Conservation (phyloP, 2,797 vertebrate genomes). For the Coranthus polyacanthus region DNA sequence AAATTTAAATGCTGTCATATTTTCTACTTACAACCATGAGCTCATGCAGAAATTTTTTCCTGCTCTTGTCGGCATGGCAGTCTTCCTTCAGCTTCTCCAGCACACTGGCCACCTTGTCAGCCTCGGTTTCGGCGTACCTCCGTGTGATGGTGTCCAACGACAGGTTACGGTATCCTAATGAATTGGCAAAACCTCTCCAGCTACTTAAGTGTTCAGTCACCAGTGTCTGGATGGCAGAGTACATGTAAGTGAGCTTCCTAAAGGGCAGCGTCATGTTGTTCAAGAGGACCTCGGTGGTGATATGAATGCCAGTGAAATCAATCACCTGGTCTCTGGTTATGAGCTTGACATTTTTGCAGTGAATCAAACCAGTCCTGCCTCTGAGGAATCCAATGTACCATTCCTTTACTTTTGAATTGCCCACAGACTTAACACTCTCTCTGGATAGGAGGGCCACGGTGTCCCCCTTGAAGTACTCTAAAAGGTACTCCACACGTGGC, state of each 20-base stretch:
- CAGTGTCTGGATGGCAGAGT: conserved; percentile 92
- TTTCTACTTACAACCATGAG: conserved; percentile 89
- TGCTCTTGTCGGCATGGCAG: conserved; percentile 90
- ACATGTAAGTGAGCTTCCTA: conserved; percentile 97
- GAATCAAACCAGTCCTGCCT: conserved; percentile 92
- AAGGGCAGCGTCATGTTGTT: conserved; percentile 93
- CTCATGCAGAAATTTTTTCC: conserved; percentile 93
- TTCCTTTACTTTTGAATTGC: conserved; percentile 94
- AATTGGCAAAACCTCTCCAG: conserved; percentile 91
- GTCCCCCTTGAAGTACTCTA: conserved; percentile 98
- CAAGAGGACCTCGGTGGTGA: conserved; percentile 89
- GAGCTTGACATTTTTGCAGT: conserved; percentile 94
- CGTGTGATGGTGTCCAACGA: conserved; percentile 84
- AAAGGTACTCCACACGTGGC: conserved; percentile 91
- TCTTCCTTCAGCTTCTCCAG: conserved; percentile 97
- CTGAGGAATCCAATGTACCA: conserved; percentile 95
- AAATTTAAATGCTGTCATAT: background rate
- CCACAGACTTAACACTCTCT: conserved; percentile 91
- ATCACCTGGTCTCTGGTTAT: conserved; percentile 93
- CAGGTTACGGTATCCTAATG: conserved; percentile 88
- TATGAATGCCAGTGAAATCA: conserved; percentile 83
- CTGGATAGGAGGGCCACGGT: conserved; percentile 92
- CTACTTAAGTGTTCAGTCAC: conserved; percentile 90
- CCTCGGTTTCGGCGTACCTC: conserved; percentile 85
- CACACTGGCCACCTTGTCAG: conserved; percentile 91